phyloP scores from a whole-genome alignment of 2,113 vertebrate species.

The Choloepus hoffmanni region DNA sequence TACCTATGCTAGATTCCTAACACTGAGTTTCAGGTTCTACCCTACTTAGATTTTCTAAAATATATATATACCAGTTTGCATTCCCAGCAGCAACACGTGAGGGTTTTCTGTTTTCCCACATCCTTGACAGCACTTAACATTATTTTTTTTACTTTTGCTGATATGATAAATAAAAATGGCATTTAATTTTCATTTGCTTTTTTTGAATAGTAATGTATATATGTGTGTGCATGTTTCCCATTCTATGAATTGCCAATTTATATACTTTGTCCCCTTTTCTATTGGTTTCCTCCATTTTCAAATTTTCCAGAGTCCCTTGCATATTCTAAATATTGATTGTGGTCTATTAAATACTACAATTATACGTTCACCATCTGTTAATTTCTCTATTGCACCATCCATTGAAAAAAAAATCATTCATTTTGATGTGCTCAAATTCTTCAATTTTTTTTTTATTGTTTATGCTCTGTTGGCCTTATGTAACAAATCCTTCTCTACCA shows the following conservation, averaged over 20 bases:
- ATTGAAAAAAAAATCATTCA: background rate
- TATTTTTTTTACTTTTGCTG: background rate
- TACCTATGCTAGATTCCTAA: background rate
- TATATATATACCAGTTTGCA: background rate
- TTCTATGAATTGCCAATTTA: background rate
- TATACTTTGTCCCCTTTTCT: background rate
- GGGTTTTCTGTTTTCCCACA: background rate
- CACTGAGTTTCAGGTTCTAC: background rate
- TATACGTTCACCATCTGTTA: slow-evolving; percentile 14
- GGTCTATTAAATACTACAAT: slow-evolving; percentile 18
- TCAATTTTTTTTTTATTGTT: background rate
- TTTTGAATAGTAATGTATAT: background rate
- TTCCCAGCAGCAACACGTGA: background rate
- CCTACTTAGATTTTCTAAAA: background rate
- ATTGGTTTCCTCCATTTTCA: background rate
- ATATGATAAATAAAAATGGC: background rate
- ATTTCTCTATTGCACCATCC: background rate
- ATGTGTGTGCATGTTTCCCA: background rate
- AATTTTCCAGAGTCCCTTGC: background rate
- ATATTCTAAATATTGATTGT: slow-evolving; percentile 26
- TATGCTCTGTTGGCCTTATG: background rate
- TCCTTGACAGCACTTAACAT: background rate
- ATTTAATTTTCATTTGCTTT: background rate
- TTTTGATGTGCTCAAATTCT: background rate
- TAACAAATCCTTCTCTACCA: background rate